Conservation (phyloP, 2,797 vertebrate genomes). For the Poeciliopsis infans region DNA sequence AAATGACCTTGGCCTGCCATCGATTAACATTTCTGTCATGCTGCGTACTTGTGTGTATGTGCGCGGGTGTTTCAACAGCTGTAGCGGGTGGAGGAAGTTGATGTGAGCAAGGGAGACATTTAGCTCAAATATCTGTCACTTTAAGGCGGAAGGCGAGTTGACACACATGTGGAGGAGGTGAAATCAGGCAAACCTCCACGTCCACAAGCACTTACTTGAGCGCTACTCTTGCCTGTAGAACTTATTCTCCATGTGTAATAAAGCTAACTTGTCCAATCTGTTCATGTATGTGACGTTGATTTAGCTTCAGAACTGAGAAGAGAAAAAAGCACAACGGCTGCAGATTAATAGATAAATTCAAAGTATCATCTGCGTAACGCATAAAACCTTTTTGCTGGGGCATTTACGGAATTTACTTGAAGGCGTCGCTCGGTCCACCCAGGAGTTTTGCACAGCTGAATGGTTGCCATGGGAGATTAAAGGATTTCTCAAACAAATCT, state of each 20-base stretch:
- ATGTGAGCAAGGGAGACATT: slow-evolving; percentile 42
- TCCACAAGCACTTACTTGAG: slow-evolving; percentile 6
- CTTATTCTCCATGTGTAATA: neutral
- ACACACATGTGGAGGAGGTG: slow-evolving; percentile 57
- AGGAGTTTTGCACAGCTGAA: too few species aligned
- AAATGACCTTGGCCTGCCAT: slow-evolving; percentile 53
- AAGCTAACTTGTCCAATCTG: neutral
- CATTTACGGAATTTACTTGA: neutral
- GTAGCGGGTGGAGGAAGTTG: slow-evolving; percentile 35
- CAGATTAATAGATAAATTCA: neutral
- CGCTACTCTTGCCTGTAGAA: neutral
- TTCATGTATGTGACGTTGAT: neutral
- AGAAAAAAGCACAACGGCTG: neutral
- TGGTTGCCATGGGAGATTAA: too few species aligned
- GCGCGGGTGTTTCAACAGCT: slow-evolving; percentile 20
- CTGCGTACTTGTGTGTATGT: slow-evolving; percentile 21
- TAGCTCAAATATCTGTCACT: slow-evolving; percentile 43
- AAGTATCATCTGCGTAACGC: neutral
- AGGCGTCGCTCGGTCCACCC: too few species aligned
- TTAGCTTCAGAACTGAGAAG: neutral
- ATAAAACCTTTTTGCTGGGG: neutral
- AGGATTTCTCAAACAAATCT: too few species aligned
- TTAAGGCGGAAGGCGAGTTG: slow-evolving; percentile 45
- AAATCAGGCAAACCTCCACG: slow-evolving; percentile 49
- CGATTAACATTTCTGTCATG: slow-evolving; percentile 57